A percentile compares a stretch with the other conserved stretches of the same genome.
phyloP scores from a whole-genome alignment of 1,140 invertebrate genomes.

The Saccostrea cuccullata region DNA sequence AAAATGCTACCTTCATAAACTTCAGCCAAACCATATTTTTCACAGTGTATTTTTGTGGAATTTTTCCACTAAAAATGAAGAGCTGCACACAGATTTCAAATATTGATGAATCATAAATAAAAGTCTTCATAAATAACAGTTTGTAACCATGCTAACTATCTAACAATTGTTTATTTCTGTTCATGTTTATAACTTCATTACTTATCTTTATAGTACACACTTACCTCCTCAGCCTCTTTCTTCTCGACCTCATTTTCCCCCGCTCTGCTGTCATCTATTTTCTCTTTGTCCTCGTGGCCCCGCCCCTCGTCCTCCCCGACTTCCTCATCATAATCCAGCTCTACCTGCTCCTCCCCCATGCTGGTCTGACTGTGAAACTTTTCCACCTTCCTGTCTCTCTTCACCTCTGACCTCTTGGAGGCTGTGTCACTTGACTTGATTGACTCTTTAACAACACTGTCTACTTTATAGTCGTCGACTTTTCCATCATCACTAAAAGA shows the following conservation, averaged over 20 bases:
- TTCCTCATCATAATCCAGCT: constrained; percentile 75
- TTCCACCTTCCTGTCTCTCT: constrained; percentile 39
- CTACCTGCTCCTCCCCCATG: constrained; percentile 79
- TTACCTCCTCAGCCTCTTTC: constrained; percentile 55
- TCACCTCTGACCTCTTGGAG: constrained; percentile 44
- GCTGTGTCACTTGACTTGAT: background rate
- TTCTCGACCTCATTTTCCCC: constrained; percentile 56
- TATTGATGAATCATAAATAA: too few relatives aligned
- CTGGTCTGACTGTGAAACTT: constrained; percentile 57
- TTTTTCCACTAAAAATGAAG: too few relatives aligned
- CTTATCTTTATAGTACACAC: background rate
- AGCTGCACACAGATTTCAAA: too few relatives aligned
- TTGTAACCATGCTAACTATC: too few relatives aligned
- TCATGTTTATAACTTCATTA: too few relatives aligned
- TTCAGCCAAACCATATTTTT: too few relatives aligned
- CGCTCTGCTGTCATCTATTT: constrained; percentile 57
- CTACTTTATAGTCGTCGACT: constrained; percentile 32
- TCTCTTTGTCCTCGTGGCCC: constrained; percentile 54
- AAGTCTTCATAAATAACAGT: too few relatives aligned
- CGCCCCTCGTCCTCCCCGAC: constrained; percentile 61
- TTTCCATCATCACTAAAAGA: constrained; percentile 66
- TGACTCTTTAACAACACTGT: constrained; percentile 32
- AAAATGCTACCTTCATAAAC: too few relatives aligned
- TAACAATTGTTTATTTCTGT: too few relatives aligned
- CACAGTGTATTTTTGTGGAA: too few relatives aligned